A percentile compares a stretch with the other conserved stretches of the same genome.
These are phyloP conservation scores for Meta bourneti DNA, from an alignment of 2,888 invertebrate genomes.

Conservation along the genomic window DNA sequence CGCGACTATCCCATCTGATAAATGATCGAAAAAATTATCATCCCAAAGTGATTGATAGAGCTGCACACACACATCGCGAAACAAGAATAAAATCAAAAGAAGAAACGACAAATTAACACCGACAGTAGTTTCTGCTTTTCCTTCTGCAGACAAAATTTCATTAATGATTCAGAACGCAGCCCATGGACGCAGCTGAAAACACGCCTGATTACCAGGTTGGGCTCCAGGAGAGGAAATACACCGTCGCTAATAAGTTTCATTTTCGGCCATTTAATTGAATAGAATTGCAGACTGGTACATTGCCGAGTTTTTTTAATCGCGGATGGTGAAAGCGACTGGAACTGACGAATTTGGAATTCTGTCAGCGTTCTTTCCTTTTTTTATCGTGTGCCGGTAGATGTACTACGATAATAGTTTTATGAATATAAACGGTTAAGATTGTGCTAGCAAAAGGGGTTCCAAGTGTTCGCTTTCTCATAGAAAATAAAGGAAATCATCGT, in stretches of 20 bases:
- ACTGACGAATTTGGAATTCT: slow-evolving; percentile 28
- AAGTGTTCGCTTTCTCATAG: background rate
- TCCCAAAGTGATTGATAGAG: slow-evolving; percentile 23
- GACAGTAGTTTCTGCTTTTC: slow-evolving; percentile 14
- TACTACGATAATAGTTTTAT: slow-evolving; percentile 30
- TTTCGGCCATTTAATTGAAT: slow-evolving; percentile 62
- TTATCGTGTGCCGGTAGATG: slow-evolving; percentile 2
- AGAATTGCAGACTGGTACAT: slow-evolving; percentile 32
- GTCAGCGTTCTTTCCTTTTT: slow-evolving; percentile 10
- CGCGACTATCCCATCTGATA: slow-evolving; percentile 6
- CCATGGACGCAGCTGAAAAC: slow-evolving; percentile 45
- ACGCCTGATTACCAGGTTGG: slow-evolving; percentile 26
- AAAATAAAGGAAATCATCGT: no score
- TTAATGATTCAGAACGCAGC: slow-evolving; percentile 42
- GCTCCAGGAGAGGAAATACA: slow-evolving; percentile 41
- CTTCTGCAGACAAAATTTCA: background rate
- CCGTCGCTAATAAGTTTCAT: slow-evolving; percentile 46
- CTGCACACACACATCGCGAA: slow-evolving; percentile 24
- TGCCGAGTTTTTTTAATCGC: background rate
- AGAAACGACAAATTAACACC: slow-evolving; percentile 35
- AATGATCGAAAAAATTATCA: slow-evolving; percentile 29
- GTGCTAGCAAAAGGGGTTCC: background rate
- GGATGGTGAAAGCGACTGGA: background rate
- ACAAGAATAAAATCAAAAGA: background rate
- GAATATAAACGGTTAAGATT: slow-evolving; percentile 14